Conservation (phyloP, 2,888 invertebrate species). For the Leucophora obtusa region DNA sequence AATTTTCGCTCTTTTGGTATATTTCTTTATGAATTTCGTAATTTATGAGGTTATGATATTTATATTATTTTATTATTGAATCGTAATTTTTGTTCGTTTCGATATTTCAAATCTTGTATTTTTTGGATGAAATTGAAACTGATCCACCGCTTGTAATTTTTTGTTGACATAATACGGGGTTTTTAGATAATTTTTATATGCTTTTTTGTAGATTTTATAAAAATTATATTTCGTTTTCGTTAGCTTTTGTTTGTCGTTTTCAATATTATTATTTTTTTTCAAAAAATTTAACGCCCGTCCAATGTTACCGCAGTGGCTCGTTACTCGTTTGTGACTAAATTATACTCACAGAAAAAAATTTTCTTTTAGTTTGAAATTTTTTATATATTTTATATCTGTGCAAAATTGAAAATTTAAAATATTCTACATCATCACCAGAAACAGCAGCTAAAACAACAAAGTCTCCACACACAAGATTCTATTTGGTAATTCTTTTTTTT, state of each 20-base stretch:
- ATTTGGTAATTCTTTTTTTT: constrained; percentile 46
- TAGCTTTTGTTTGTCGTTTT: constrained; percentile 48
- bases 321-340: constrained; percentile 79
- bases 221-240: constrained; percentile 55
- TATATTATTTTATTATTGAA: constrained; percentile 33
- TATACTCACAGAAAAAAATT: constrained; percentile 61
- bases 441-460: constrained; percentile 38
- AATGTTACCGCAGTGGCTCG: constrained; percentile 78
- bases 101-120: constrained; percentile 45
- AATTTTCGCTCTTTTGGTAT: background rate
- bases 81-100: constrained; percentile 50
- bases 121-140: constrained; percentile 49
- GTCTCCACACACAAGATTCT: constrained; percentile 47
- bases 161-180: constrained; percentile 44
- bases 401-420: constrained; percentile 62
- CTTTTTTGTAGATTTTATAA: constrained; percentile 34
- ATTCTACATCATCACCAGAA: constrained; percentile 67
- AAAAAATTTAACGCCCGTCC: constrained; percentile 60
- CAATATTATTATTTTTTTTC: constrained; percentile 14
- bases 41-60: constrained; percentile 57
- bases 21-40: constrained; percentile 47
- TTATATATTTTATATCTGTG: constrained; percentile 67
- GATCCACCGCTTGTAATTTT: constrained; percentile 63
- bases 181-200: constrained; percentile 51
- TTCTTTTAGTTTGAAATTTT: constrained; percentile 60